phyloP scores from a whole-genome alignment of 2,113 vertebrate genomes.

The Varanus komodoensis region DNA sequence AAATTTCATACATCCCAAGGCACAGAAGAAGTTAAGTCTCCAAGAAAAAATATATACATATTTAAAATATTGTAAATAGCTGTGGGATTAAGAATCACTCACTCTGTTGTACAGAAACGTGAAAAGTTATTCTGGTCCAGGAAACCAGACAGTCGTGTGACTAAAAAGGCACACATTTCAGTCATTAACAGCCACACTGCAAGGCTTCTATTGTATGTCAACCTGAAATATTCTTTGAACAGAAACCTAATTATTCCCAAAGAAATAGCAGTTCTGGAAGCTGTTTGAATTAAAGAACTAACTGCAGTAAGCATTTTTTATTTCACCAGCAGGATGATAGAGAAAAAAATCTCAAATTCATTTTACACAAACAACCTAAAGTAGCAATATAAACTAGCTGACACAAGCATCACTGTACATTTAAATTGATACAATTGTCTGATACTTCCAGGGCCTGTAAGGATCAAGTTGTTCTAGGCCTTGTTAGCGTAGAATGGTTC shows the following conservation, averaged over 20 bases:
- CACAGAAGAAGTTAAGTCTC: constrained; percentile 60
- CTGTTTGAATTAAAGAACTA: constrained; percentile 18
- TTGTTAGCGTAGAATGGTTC: constrained; percentile 57
- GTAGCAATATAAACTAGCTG: constrained; percentile 61
- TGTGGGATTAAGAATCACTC: not conserved
- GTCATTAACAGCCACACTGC: constrained; percentile 21
- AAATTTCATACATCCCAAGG: constrained; percentile 52
- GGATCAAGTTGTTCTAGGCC: constrained; percentile 49
- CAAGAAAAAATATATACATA: constrained; percentile 25
- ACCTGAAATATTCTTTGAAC: constrained; percentile 33
- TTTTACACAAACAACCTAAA: constrained; percentile 57
- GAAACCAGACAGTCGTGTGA: constrained; percentile 39
- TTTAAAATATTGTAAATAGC: constrained; percentile 43
- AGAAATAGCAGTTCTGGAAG: not conserved
- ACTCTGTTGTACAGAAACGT: not conserved
- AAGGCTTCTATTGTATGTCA: constrained; percentile 32
- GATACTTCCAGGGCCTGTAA: constrained; percentile 63
- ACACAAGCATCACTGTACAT: constrained; percentile 71
- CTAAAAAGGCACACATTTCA: constrained; percentile 49
- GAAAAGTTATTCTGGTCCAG: constrained; percentile 28
- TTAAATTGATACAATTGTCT: constrained; percentile 71
- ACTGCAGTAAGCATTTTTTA: not conserved
- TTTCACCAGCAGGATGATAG: constrained; percentile 46
- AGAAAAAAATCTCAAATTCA: constrained; percentile 34
- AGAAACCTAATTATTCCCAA: not conserved